Conservation (phyloP, 2,888 invertebrate genomes). For the Hemaris fuciformis region DNA sequence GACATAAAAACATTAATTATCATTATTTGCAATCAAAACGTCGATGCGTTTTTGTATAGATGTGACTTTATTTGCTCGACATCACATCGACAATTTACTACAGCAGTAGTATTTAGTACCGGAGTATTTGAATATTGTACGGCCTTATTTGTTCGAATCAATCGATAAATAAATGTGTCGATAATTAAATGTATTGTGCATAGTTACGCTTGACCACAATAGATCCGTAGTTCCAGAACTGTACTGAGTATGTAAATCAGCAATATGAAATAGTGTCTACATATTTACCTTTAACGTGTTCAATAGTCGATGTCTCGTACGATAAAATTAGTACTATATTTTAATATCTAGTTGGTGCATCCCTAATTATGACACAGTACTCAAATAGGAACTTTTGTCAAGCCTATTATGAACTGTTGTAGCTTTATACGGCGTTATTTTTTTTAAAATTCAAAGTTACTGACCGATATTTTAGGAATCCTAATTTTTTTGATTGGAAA, state of each 20-base stretch:
- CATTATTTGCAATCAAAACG: too few relatives aligned
- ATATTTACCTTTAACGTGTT: neutral
- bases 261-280: neutral
- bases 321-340: neutral
- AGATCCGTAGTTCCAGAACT: neutral
- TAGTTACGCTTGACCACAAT: neutral
- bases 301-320: neutral
- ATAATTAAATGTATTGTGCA: neutral
- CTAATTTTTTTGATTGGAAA: neutral
- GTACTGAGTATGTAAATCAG: neutral
- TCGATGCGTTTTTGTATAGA: too few relatives aligned
- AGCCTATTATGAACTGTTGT: neutral
- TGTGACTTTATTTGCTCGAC: too few relatives aligned
- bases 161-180: neutral
- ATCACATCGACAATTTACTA: too few relatives aligned
- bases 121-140: neutral
- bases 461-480: neutral
- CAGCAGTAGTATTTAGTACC: too few relatives aligned
- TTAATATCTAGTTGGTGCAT: neutral
- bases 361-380: neutral
- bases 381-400: neutral
- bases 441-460: neutral
- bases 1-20: too few relatives aligned
- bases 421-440: neutral
- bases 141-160: neutral